phyloP scores from a whole-genome alignment of 2,888 invertebrate species.

The Drosophila bunnanda region DNA sequence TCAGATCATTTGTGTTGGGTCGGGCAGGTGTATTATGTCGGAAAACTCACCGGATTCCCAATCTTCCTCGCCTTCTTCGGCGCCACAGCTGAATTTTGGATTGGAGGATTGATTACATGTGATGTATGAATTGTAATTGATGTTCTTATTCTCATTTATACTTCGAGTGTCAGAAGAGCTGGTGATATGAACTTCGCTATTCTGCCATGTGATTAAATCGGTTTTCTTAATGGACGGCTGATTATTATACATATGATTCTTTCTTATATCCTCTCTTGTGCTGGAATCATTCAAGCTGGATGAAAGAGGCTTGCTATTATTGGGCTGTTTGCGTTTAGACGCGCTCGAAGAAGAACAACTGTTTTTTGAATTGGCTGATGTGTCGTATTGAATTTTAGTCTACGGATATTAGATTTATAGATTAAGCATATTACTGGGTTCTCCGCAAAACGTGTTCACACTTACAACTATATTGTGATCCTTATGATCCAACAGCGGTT shows the following conservation, averaged over 20 bases:
- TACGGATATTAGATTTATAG: constrained; percentile 46
- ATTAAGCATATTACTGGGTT: constrained; percentile 41
- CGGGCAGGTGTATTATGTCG: constrained; percentile 37
- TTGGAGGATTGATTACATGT: constrained; percentile 62
- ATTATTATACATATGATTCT: constrained; percentile 68
- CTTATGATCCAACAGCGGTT: constrained; percentile 58
- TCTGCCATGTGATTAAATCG: constrained; percentile 65
- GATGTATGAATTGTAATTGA: constrained; percentile 80
- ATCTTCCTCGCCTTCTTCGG: constrained; percentile 82
- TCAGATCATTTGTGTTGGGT: constrained; percentile 32
- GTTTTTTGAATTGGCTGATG: constrained; percentile 70
- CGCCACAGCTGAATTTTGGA: constrained; percentile 60
- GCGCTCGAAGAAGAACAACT: constrained; percentile 55
- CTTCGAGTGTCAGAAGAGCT: constrained; percentile 62
- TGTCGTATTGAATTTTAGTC: constrained; percentile 73
- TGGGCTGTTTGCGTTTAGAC: constrained; percentile 69
- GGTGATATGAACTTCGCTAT: constrained; percentile 61
- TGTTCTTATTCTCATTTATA: constrained; percentile 68
- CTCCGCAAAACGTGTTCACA: constrained; percentile 20
- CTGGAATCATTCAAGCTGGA: constrained; percentile 58
- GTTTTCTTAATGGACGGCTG: constrained; percentile 68
- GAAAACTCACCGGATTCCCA: constrained; percentile 85
- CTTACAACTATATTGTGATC: constrained; percentile 64
- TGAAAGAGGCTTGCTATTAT: constrained; percentile 59
- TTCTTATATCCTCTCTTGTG: constrained; percentile 69